Evolutionary conservation across 2,888 invertebrate genomes (phyloP).

Genomic region (Harpagoxenus sublaevis): DNA sequence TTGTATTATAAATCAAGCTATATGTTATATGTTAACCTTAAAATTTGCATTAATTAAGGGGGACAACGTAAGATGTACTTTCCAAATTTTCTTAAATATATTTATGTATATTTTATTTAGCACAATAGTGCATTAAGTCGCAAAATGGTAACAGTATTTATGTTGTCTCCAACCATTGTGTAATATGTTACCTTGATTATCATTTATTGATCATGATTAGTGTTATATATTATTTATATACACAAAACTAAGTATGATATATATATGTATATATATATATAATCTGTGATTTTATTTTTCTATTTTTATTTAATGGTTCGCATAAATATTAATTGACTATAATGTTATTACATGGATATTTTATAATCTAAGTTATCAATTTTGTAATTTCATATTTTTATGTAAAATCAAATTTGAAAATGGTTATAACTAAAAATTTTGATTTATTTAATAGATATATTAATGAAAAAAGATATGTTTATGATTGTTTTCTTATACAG

Average conservation of each 20-base stretch:
- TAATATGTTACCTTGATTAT: slow-evolving; percentile 4
- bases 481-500: slow-evolving; percentile 18
- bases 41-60: slow-evolving; percentile 9
- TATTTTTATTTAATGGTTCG: slow-evolving; percentile 62
- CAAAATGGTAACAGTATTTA: slow-evolving; percentile 5
- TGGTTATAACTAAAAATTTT: slow-evolving; percentile 63
- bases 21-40: slow-evolving; percentile 15
- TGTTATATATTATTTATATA: slow-evolving; percentile 42
- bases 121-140: slow-evolving; percentile 10
- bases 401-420: slow-evolving; percentile 47
- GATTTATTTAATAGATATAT: slow-evolving; percentile 34
- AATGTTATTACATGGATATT: slow-evolving; percentile 51
- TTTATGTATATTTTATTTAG: not conserved
- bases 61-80: slow-evolving; percentile 16
- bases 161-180: slow-evolving; percentile 1
- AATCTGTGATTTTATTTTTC: slow-evolving; percentile 70
- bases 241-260: slow-evolving; percentile 45
- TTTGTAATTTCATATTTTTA: slow-evolving; percentile 43
- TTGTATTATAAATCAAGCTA: not conserved
- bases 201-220: slow-evolving; percentile 4
- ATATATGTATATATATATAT: slow-evolving; percentile 16
- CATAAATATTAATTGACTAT: slow-evolving; percentile 39
- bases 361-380: slow-evolving; percentile 58
- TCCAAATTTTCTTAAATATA: slow-evolving; percentile 36
- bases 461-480: slow-evolving; percentile 44